phyloP scores from a whole-genome alignment of 2,888 invertebrate species.

The Chaetogeoica ovagalla region DNA sequence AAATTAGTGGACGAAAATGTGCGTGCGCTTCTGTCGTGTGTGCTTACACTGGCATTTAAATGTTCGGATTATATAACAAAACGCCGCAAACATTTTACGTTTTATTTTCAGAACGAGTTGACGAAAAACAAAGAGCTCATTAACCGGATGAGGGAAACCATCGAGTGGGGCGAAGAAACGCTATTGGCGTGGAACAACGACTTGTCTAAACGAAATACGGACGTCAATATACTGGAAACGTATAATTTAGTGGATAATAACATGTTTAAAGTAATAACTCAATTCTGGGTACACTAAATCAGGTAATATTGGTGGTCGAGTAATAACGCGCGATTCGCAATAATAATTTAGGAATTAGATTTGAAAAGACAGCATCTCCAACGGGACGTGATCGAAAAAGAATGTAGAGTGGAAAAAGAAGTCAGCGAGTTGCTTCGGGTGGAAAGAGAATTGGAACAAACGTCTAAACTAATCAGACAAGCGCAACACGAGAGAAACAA shows the following conservation, averaged over 20 bases:
- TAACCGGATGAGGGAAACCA: slow-evolving; percentile 68
- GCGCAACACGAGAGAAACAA: slow-evolving; percentile 62
- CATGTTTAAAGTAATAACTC: slow-evolving; percentile 41
- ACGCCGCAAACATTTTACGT: neutral
- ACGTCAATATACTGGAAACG: slow-evolving; percentile 48
- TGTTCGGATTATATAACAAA: neutral
- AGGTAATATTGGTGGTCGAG: neutral
- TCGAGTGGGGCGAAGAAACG: slow-evolving; percentile 71
- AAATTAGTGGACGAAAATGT: too few relatives aligned
- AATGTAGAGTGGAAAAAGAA: slow-evolving; percentile 61
- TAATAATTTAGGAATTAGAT: slow-evolving; percentile 62
- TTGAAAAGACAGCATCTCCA: slow-evolving; percentile 63
- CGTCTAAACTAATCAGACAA: slow-evolving; percentile 62
- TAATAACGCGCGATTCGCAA: neutral
- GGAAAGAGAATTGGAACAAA: slow-evolving; percentile 64
- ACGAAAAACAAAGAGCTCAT: slow-evolving; percentile 58
- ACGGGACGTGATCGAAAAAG: slow-evolving; percentile 62
- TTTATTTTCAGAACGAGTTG: slow-evolving; percentile 28
- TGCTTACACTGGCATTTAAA: too few relatives aligned
- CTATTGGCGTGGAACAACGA: slow-evolving; percentile 74
- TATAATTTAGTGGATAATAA: slow-evolving; percentile 70
- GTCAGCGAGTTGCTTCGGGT: slow-evolving; percentile 64
- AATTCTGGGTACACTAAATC: slow-evolving; percentile 8
- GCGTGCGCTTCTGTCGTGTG: too few relatives aligned
- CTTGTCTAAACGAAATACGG: slow-evolving; percentile 60